Conservation (phyloP, 2,888 invertebrate genomes). For the Zootermopsis nevadensis region DNA sequence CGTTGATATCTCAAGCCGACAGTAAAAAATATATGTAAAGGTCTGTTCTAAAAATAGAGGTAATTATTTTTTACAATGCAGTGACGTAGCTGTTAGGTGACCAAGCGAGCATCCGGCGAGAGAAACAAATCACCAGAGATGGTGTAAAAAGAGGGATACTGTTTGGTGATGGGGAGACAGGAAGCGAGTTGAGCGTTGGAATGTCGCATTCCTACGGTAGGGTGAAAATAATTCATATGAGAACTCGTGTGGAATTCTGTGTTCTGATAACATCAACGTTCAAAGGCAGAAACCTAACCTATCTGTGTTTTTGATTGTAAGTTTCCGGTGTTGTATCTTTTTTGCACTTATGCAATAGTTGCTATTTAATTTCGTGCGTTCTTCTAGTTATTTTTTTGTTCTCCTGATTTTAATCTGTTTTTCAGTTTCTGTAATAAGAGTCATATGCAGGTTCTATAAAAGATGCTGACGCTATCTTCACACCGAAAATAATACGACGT, state of each 20-base stretch:
- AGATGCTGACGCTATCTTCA: too few species aligned
- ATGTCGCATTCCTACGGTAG: conserved; percentile 33
- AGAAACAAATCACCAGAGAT: conserved; percentile 8
- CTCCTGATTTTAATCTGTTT: too few species aligned
- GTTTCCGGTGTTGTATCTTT: background rate
- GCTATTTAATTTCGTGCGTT: background rate
- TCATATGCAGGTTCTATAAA: too few species aligned
- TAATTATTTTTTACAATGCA: conserved; percentile 31
- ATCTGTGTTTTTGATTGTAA: conserved; percentile 23
- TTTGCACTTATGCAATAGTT: background rate
- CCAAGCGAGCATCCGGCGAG: conserved; percentile 34
- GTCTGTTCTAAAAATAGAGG: conserved; percentile 29
- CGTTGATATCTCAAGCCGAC: conserved; percentile 17
- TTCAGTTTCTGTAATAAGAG: too few species aligned
- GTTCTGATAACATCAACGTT: background rate
- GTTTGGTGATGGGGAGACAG: background rate
- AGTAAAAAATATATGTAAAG: conserved; percentile 7
- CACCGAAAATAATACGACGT: too few species aligned
- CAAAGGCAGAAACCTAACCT: background rate
- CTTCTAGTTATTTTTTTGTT: background rate
- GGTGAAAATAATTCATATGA: conserved; percentile 32
- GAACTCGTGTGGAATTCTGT: background rate
- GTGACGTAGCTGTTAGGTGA: conserved; percentile 35
- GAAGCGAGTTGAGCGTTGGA: conserved; percentile 20
- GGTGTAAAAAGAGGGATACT: background rate